Percentiles rank a stretch among this genome's conserved stretches.
These are phyloP conservation scores for Cyprinodon diabolis DNA, from an alignment of 2,797 vertebrate genomes.

Conservation along the genomic window DNA sequence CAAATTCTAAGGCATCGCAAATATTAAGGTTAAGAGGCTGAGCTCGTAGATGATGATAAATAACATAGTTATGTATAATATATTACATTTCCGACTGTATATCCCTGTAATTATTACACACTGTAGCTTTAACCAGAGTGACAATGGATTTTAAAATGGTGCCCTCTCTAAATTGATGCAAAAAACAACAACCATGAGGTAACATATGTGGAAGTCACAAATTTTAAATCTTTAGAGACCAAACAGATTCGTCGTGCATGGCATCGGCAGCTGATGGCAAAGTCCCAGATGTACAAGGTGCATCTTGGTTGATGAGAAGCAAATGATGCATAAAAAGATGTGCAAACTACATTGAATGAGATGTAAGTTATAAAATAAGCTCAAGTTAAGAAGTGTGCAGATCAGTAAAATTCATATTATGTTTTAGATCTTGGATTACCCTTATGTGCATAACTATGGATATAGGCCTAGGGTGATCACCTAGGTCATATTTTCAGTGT, in stretches of 20 bases:
- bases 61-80: too few species aligned
- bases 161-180: not conserved
- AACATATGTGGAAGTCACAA: constrained; percentile 5
- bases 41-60: too few species aligned
- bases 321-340: constrained; percentile 60
- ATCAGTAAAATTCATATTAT: not conserved
- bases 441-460: too few species aligned
- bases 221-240: constrained; percentile 8
- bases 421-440: not conserved
- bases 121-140: not conserved
- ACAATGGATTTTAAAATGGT: not conserved
- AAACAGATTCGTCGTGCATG: not conserved
- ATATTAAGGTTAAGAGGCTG: too few species aligned
- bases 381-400: too few species aligned
- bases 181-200: not conserved
- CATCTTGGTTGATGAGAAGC: constrained; percentile 13
- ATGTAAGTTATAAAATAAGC: not conserved
- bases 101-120: too few species aligned
- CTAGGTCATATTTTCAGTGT: too few species aligned
- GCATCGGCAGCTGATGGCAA: constrained; percentile 9
- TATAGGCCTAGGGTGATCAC: not conserved
- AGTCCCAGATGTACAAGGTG: constrained; percentile 59
- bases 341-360: constrained; percentile 24
- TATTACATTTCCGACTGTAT: too few species aligned
- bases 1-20: too few species aligned